Conservation (phyloP, 1,140 invertebrate genomes). For the Pseudomyrmex cubaensis region DNA sequence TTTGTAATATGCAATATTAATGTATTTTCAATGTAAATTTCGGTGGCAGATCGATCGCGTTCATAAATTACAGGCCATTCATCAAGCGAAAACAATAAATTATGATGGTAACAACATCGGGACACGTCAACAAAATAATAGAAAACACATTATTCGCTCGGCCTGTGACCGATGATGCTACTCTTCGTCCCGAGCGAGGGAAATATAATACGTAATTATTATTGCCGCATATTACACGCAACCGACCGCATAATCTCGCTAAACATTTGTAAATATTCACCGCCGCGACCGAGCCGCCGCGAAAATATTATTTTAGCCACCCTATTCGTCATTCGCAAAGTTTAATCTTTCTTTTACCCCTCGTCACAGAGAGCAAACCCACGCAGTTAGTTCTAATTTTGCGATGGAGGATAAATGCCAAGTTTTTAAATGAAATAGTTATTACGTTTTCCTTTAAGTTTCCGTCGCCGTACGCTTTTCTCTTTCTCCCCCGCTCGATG, state of each 20-base stretch:
- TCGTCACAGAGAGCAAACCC: constrained; percentile 70
- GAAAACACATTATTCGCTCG: constrained; percentile 53
- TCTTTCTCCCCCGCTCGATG: constrained; percentile 75
- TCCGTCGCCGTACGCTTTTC: constrained; percentile 24
- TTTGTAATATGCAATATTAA: constrained; percentile 48
- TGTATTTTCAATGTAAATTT: constrained; percentile 43
- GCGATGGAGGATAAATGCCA: constrained; percentile 64
- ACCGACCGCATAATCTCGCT: constrained; percentile 46
- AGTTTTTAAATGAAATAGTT: constrained; percentile 73
- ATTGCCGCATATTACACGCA: constrained; percentile 43
- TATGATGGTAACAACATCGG: constrained; percentile 52
- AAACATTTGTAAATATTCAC: constrained; percentile 51
- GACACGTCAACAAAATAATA: constrained; percentile 55
- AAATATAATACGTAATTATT: constrained; percentile 56
- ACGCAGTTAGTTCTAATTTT: constrained; percentile 80
- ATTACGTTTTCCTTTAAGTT: constrained; percentile 74
- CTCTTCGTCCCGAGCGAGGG: not conserved
- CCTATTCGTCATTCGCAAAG: constrained; percentile 59
- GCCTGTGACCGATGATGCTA: constrained; percentile 50
- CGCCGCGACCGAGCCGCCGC: constrained; percentile 19
- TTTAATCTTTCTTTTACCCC: constrained; percentile 56
- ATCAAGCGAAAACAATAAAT: constrained; percentile 61
- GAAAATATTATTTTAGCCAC: constrained; percentile 62
- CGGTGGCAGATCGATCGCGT: constrained; percentile 48
- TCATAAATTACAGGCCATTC: constrained; percentile 52